A percentile compares a stretch with the other conserved stretches of the same genome.
These are phyloP conservation scores for Hippocampus guttulatus DNA, from an alignment of 2,113 vertebrate genomes.

Conservation along the genomic window DNA sequence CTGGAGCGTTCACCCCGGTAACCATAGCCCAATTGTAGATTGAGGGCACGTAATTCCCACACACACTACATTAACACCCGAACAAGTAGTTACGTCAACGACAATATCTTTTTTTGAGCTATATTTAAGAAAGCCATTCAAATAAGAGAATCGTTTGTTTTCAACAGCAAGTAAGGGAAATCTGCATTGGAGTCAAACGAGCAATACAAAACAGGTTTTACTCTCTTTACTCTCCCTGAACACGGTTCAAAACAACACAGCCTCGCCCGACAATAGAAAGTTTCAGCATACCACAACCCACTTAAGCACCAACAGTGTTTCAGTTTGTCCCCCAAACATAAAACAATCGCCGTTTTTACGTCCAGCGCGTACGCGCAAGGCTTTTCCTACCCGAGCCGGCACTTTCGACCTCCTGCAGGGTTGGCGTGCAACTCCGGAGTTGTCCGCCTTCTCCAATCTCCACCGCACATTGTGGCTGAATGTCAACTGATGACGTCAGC, in stretches of 20 bases:
- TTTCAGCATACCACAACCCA: not conserved
- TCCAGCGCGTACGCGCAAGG: not conserved
- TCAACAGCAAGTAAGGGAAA: no score
- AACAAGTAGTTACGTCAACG: not conserved
- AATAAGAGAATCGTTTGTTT: no score
- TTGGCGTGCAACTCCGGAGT: not conserved
- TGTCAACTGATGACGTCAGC: not conserved
- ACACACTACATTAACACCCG: not conserved
- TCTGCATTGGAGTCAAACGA: not conserved
- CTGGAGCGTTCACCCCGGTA: no score
- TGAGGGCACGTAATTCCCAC: not conserved
- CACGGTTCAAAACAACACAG: not conserved
- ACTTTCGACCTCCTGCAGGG: not conserved
- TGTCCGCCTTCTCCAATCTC: not conserved
- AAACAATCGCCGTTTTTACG: not conserved
- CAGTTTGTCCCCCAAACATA: not conserved
- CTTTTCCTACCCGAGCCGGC: not conserved
- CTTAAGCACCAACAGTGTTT: not conserved
- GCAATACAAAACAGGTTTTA: not conserved
- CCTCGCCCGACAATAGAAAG: not conserved
- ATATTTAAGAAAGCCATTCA: not conserved
- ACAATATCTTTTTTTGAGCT: not conserved
- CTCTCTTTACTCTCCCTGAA: no score
- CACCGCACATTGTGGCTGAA: not conserved
- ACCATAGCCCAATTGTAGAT: not conserved